phyloP scores from a whole-genome alignment of 2,113 vertebrate genomes.

The Tetrao urogallus region DNA sequence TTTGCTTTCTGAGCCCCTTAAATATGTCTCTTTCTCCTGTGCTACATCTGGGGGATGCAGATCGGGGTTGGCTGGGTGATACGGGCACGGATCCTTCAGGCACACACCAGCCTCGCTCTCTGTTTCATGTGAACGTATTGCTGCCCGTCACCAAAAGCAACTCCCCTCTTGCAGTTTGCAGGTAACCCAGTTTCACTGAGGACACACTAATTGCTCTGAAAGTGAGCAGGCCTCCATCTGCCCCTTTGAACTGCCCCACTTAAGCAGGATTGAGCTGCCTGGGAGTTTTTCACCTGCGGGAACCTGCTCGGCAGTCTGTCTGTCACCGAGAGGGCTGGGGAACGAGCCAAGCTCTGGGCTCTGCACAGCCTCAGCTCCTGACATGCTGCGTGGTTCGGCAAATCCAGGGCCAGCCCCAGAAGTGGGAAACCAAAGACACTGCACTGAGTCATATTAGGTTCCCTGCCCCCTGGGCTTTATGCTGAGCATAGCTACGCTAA shows the following conservation, averaged over 20 bases:
- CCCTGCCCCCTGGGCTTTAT: neutral
- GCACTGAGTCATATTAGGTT: neutral
- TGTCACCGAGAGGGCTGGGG: neutral
- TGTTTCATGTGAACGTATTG: neutral
- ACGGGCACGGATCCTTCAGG: neutral
- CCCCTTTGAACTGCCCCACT: neutral
- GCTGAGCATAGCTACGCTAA: neutral
- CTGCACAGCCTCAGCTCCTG: neutral
- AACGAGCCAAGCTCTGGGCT: conserved; percentile 12
- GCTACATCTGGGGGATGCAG: neutral
- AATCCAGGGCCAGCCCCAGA: neutral
- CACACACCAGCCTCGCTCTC: neutral
- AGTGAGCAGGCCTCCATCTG: neutral
- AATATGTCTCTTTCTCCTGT: neutral
- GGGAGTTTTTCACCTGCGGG: conserved; percentile 19
- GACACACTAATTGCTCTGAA: conserved; percentile 1
- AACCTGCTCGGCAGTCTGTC: conserved; percentile 34
- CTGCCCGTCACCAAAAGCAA: neutral
- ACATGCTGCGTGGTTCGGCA: neutral
- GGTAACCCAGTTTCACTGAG: conserved; percentile 14
- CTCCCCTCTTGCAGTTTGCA: neutral
- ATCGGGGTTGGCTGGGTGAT: neutral
- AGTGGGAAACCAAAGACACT: neutral
- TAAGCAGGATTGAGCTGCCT: neutral
- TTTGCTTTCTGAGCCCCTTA: conserved; percentile 7